Evolutionary conservation across 2,888 invertebrate genomes (phyloP), one percentile per base, ranked within the genome.

Genomic region (Ligdia adustata): DNA sequence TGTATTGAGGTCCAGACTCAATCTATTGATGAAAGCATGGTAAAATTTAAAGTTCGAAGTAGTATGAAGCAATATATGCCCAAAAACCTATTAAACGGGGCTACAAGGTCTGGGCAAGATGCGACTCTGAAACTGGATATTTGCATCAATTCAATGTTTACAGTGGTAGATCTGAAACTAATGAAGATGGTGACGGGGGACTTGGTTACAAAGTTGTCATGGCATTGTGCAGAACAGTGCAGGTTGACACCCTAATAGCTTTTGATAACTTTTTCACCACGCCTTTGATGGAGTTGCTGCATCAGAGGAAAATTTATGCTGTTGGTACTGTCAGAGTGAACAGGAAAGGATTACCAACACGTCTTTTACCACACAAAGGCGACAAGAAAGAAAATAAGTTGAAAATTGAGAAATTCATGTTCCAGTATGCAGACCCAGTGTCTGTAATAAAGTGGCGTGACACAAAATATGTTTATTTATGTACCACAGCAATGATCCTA

Each of bases 381-480:
- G 41, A 40, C 41, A 37, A 46, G 40, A 50, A 46, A 41, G 35
- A 46, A 44, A 41, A 48, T 15, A 52, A 43, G 43, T 46, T 43
- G 35, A 29, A 39, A 27, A 35, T 33, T 18, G 38, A 38, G 33
- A 38, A 49, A 38, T 43, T 39, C 31, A 43, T 39, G 35, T 38
- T 38, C 37, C 38, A 43, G 11, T 47, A 6, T 33, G 32, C 41
- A 27, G 41, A 13, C 11, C 33, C 41, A 13, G 26, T 41, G 26
- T 24, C 41, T 26, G 41, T 32, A 26, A 42, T 51, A 34, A 54
- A 54, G 9, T 51, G 54, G 54, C 45, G 34, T 35, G 55, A 52
- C 41, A 52, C 45, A 16, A 52, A 52, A 55, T 48, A 52, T 44
- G 55, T 55, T 12, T 41, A 38, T 20, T 2, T 55, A 37, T 39